These are phyloP conservation scores for Harpegnathos saltator DNA, from an alignment of 1,140 invertebrate species.

Conservation along the genomic window DNA sequence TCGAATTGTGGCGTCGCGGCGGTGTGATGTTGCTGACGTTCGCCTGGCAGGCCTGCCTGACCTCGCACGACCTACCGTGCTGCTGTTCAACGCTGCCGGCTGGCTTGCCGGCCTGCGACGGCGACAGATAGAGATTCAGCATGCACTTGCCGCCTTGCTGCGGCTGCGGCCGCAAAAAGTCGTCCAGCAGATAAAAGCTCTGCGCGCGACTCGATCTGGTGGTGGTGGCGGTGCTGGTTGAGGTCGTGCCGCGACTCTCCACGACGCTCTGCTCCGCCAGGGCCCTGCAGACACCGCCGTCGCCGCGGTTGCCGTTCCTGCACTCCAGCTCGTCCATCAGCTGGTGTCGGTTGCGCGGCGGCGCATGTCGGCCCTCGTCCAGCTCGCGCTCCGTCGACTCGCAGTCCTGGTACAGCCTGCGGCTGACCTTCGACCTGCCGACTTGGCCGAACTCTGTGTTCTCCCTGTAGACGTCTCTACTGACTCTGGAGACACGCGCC, in stretches of 20 bases:
- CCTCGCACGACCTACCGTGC: slow-evolving; percentile 72
- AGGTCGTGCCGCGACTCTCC: slow-evolving; percentile 59
- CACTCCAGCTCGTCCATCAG: slow-evolving; percentile 71
- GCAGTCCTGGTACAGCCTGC: slow-evolving; percentile 78
- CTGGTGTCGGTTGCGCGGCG: slow-evolving; percentile 49
- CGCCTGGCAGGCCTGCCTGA: slow-evolving; percentile 63
- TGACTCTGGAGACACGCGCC: slow-evolving; percentile 73
- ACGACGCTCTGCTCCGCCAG: slow-evolving; percentile 64
- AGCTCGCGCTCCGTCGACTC: slow-evolving; percentile 53
- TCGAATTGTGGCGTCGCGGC: slow-evolving; percentile 84
- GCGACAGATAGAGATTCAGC: slow-evolving; percentile 78
- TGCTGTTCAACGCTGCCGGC: slow-evolving; percentile 48
- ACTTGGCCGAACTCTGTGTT: slow-evolving; percentile 76
- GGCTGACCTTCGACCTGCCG: slow-evolving; percentile 78
- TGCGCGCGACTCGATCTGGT: slow-evolving; percentile 83
- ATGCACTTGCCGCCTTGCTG: slow-evolving; percentile 77
- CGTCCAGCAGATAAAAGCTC: slow-evolving; percentile 86
- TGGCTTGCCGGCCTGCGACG: slow-evolving; percentile 65
- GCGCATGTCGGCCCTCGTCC: slow-evolving; percentile 56
- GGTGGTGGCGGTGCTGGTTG: slow-evolving; percentile 55
- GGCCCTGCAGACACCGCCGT: too few relatives aligned
- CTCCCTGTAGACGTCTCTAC: slow-evolving; percentile 74
- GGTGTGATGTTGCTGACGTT: slow-evolving; percentile 82
- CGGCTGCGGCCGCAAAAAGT: slow-evolving; percentile 85
- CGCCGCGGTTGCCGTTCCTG: slow-evolving; percentile 35